Conservation (phyloP, 1,140 invertebrate species). For the Phocides pigmalion region DNA sequence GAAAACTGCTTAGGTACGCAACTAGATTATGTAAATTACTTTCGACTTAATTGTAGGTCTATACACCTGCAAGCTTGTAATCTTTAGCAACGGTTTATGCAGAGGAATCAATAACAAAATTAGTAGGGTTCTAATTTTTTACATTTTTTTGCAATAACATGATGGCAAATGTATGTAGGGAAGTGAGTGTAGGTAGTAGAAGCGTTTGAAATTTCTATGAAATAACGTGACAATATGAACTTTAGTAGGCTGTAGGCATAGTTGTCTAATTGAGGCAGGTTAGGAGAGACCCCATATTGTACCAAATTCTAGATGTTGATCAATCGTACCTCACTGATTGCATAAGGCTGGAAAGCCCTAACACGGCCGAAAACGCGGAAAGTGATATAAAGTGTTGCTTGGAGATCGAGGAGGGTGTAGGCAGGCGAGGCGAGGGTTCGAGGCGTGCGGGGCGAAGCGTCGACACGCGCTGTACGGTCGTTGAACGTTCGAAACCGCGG, state of each 20-base stretch:
- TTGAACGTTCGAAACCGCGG: slow-evolving; percentile 74
- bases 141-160: too few species aligned
- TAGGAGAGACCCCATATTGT: slow-evolving; percentile 27
- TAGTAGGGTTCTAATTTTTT: too few species aligned
- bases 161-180: too few species aligned
- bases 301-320: slow-evolving; percentile 19
- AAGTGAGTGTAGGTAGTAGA: too few species aligned
- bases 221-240: slow-evolving; percentile 29
- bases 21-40: too few species aligned
- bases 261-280: slow-evolving; percentile 49
- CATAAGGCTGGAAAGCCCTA: slow-evolving; percentile 7
- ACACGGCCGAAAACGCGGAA: slow-evolving; percentile 6
- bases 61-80: too few species aligned
- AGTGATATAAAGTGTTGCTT: slow-evolving; percentile 11
- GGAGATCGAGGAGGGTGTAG: slow-evolving; percentile 37
- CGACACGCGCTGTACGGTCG: slow-evolving; percentile 78
- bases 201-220: neutral
- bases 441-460: slow-evolving; percentile 52
- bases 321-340: slow-evolving; percentile 1
- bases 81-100: too few species aligned
- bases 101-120: too few species aligned
- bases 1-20: too few species aligned
- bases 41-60: too few species aligned
- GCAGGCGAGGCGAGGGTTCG: slow-evolving; percentile 40
- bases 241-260: slow-evolving; percentile 40